Conservation (phyloP, 2,888 invertebrate genomes). For the Odontomyia ornata region DNA sequence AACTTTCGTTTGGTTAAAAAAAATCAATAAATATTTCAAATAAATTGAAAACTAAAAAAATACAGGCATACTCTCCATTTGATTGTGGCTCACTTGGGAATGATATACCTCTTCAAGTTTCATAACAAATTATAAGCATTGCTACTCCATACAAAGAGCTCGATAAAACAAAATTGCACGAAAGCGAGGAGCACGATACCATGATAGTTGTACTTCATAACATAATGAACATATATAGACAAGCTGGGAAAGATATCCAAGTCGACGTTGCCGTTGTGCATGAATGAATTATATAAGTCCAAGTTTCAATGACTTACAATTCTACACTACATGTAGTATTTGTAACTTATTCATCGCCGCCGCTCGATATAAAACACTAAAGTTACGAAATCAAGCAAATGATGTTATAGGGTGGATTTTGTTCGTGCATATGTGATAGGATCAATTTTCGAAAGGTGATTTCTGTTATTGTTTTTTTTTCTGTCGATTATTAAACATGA, state of each 20-base stretch:
- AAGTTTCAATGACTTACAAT: constrained; percentile 6
- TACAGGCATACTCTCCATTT: too few species aligned
- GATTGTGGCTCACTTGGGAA: background rate
- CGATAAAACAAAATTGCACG: background rate
- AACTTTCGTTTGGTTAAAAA: too few species aligned
- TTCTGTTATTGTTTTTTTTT: too few species aligned
- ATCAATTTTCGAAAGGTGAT: background rate
- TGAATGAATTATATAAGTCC: constrained; percentile 26
- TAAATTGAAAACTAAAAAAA: too few species aligned
- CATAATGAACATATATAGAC: background rate
- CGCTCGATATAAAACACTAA: background rate
- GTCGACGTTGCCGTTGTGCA: constrained; percentile 7
- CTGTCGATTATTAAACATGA: too few species aligned
- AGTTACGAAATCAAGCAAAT: constrained; percentile 5
- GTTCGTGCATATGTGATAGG: background rate
- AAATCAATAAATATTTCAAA: too few species aligned
- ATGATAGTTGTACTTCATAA: background rate
- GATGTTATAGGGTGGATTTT: background rate
- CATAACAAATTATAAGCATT: background rate
- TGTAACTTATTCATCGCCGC: background rate
- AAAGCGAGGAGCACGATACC: background rate
- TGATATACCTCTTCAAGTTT: background rate
- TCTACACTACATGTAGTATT: background rate
- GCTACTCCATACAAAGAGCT: background rate
- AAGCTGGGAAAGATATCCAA: background rate